These are phyloP conservation scores for Spinus olivaceus DNA, from an alignment of 2,797 vertebrate genomes.

Conservation along the genomic window DNA sequence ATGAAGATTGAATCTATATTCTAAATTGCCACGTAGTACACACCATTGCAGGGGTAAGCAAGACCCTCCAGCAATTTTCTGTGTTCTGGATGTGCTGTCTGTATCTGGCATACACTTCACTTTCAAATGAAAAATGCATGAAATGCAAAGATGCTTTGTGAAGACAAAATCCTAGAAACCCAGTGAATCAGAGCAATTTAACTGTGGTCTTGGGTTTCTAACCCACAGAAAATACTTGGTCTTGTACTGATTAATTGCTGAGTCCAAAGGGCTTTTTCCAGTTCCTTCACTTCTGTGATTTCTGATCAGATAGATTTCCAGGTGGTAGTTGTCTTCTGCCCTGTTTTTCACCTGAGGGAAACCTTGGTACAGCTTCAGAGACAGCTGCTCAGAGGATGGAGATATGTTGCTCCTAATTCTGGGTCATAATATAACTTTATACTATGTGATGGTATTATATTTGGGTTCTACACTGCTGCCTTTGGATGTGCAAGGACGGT, in stretches of 20 bases:
- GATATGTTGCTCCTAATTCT: not conserved
- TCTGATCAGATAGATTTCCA: not conserved
- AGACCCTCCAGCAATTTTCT: not conserved
- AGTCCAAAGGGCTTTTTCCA: not conserved
- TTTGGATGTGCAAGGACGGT: not conserved
- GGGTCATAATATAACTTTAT: not conserved
- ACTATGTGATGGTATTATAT: not conserved
- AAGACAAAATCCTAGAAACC: not conserved
- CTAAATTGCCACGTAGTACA: not conserved
- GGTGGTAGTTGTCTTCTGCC: not conserved
- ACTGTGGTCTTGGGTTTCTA: not conserved
- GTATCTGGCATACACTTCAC: not conserved
- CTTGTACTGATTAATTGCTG: not conserved
- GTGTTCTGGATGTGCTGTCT: not conserved
- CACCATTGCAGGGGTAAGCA: not conserved
- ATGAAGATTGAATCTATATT: not conserved
- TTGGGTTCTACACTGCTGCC: not conserved
- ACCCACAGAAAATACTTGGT: not conserved
- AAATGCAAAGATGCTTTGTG: not conserved
- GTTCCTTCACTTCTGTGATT: not conserved
- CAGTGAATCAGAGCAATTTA: not conserved
- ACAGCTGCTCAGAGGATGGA: not conserved
- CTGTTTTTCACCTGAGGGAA: not conserved
- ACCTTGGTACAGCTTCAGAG: not conserved
- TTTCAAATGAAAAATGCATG: not conserved